Evolutionary conservation across 2,888 invertebrate genomes (phyloP), one percentile per base, ranked within the genome.

Genomic region (Drosophila tripunctata): DNA sequence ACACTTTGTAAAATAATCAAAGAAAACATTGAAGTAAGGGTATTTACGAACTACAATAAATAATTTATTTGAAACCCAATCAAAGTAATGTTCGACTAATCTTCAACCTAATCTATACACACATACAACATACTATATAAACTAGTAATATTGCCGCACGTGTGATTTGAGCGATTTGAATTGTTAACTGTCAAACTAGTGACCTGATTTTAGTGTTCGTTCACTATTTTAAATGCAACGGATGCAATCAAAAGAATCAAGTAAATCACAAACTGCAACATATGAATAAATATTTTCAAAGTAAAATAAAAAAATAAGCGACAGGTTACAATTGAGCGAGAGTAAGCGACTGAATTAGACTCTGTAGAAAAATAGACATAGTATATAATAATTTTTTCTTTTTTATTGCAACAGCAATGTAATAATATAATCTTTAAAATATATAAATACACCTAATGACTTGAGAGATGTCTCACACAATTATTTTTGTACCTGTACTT

Each of bases 211-310:
- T 4, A 14, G 8, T 24, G 22, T 14, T 14, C n/a, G n/a, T n/a
- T n/a, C n/a, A n/a, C n/a, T n/a, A n/a, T 36, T 35, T 12, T 19
- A 17, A 21, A 56, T 41, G 30, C 12, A 30, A 33, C 14, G 24
- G 7, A 14, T n/a, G 45, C 31, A 30, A 45, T 21, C 10, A 14
- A 35, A 33, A 47, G 44, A 44, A 48, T 44, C 44, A 33, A 31
- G 6, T 35, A 33, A 64, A 64, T 56, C 33, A 31, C 41, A 43
- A 24, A 33, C 19, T 33, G 41, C 41, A 52, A 51, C 55, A 72
- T 60, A 38, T 61, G 56, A 44, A 36, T 35, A 44, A 63, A 74
- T 69, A 69, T 78, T 69, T 63, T 40, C 60, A 35, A 45, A 56
- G 21, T 48, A 35, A 51, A 57, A 44, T 51, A 36, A 10, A 44